Conservation (phyloP, 1,140 invertebrate genomes). For the Anoplolepis gracilipes region DNA sequence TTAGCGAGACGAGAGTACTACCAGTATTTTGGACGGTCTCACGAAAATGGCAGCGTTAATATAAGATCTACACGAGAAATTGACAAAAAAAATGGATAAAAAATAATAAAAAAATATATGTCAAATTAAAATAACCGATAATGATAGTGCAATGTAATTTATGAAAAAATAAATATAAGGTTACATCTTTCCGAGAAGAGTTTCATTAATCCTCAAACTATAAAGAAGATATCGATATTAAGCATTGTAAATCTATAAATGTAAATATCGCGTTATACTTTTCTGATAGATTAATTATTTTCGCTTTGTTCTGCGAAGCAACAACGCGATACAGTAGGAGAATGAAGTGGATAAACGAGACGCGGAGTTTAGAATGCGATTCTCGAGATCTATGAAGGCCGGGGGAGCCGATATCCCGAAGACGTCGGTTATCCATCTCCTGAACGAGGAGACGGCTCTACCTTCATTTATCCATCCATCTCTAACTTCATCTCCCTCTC, state of each 20-base stretch:
- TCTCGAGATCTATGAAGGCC: conserved; percentile 55
- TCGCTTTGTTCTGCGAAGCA: conserved; percentile 10
- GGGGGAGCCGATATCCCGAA: conserved; percentile 53
- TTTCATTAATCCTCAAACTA: not conserved
- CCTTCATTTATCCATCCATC: conserved; percentile 53
- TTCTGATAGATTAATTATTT: conserved; percentile 53
- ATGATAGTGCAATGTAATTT: not conserved
- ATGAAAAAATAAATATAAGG: not conserved
- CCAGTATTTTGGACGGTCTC: not conserved
- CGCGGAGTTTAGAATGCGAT: conserved; percentile 57
- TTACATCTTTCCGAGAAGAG: not conserved
- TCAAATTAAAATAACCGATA: not conserved
- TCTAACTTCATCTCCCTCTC: conserved; percentile 32
- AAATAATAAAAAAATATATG: not conserved
- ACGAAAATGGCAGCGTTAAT: conserved; percentile 19
- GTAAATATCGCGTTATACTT: conserved; percentile 31
- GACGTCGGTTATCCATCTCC: conserved; percentile 59
- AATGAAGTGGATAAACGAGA: conserved; percentile 62
- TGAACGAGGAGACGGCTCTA: conserved; percentile 42
- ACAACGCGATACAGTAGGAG: conserved; percentile 46
- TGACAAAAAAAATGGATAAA: not conserved
- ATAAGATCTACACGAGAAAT: conserved; percentile 20
- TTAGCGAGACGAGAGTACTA: conserved; percentile 27
- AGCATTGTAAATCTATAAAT: conserved; percentile 6
- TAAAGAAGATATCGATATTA: conserved; percentile 17